These are phyloP conservation scores for Ranitomeya imitator DNA, from an alignment of 2,113 vertebrate species.

Conservation along the genomic window DNA sequence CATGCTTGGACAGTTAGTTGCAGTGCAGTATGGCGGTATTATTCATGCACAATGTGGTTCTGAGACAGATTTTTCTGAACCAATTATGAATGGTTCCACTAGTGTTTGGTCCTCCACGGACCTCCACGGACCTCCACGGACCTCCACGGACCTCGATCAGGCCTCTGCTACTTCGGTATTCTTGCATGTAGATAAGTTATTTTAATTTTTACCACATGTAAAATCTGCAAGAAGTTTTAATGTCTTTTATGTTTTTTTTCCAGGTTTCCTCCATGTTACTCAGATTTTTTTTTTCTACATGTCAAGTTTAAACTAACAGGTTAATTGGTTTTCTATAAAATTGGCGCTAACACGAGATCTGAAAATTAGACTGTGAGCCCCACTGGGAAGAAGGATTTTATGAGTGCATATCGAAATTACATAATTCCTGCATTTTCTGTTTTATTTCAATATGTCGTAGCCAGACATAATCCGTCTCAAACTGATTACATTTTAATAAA, in stretches of 20 bases:
- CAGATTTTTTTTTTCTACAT: too few species aligned
- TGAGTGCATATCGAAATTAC: not conserved
- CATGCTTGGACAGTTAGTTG: too few species aligned
- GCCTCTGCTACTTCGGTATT: not conserved
- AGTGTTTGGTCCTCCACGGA: too few species aligned
- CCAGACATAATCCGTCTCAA: not conserved
- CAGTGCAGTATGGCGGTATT: not conserved
- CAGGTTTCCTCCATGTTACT: not conserved
- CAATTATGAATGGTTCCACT: too few species aligned
- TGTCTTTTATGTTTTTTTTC: not conserved
- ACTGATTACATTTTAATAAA: not conserved
- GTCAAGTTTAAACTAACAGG: not conserved
- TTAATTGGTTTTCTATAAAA: not conserved
- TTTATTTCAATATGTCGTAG: slow-evolving; percentile 10
- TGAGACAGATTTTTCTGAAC: too few species aligned
- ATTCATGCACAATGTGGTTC: not conserved
- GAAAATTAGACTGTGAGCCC: not conserved
- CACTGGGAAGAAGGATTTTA: not conserved
- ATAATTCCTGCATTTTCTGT: not conserved
- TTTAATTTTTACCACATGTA: not conserved
- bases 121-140: too few species aligned
- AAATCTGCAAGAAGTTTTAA: not conserved
- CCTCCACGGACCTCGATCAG: not conserved
- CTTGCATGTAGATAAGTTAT: not conserved
- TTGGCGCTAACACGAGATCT: not conserved